These are phyloP conservation scores for Poeciliopsis occidentalis DNA, from an alignment of 2,113 vertebrate genomes.

Conservation along the genomic window DNA sequence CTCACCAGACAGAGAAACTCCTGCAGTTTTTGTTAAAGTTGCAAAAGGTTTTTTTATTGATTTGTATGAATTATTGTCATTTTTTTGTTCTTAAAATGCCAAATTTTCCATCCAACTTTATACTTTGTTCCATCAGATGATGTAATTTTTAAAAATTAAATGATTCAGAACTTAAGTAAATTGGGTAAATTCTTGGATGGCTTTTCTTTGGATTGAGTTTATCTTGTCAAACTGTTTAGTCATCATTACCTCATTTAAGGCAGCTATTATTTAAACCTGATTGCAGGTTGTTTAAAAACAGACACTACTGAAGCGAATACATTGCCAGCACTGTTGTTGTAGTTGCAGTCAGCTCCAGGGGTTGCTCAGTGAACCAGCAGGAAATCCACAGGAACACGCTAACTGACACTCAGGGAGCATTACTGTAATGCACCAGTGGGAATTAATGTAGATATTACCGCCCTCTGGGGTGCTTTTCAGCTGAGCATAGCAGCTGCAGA, in stretches of 20 bases:
- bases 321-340: not conserved
- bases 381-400: slow-evolving; percentile 45
- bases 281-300: not conserved
- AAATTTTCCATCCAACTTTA: too few species aligned
- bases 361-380: slow-evolving; percentile 17
- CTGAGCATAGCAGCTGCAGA: slow-evolving; percentile 20
- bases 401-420: slow-evolving; percentile 43
- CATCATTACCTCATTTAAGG: not conserved
- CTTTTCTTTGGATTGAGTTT: not conserved
- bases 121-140: too few species aligned
- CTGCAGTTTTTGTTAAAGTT: too few species aligned
- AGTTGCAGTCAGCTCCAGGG: not conserved
- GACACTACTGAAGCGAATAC: not conserved
- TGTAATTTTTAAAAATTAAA: too few species aligned
- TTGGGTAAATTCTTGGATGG: too few species aligned
- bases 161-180: too few species aligned
- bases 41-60: too few species aligned
- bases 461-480: slow-evolving; percentile 27
- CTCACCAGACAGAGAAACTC: too few species aligned
- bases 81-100: too few species aligned
- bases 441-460: slow-evolving; percentile 34
- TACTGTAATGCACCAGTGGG: slow-evolving; percentile 40
- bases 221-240: not conserved
- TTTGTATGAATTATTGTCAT: too few species aligned
- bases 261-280: not conserved